Evolutionary conservation across 2,797 vertebrate species (phyloP), one percentile per base, ranked within the genome.

Genomic region (Sciaenops ocellatus): DNA sequence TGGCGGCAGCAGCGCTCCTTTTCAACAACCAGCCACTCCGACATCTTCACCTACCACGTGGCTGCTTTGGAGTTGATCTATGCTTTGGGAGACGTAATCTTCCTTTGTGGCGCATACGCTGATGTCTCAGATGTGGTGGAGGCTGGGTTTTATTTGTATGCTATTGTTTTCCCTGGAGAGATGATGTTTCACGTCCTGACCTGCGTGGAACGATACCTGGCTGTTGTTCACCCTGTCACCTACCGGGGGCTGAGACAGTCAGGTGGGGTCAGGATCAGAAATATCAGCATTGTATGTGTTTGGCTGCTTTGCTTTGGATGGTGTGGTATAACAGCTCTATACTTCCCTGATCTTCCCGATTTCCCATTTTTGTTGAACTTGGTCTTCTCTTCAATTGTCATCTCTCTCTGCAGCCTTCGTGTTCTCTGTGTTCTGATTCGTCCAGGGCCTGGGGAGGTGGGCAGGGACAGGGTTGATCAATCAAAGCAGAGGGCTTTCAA

Each of bases 181-280:
- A 17, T 22, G 0, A 1, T 5, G 1, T 61, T 88, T 24, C 74
- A 87, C 10, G 0, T 60, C 12, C 55, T 90, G 16, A 81, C 77
- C 4, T 84, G 85, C 46, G 30, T 77, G 9, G 87, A 90, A 1
- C 60, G 76, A 6, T 86, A 88, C 2, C 15, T 90, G 57, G 86
- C 88, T 17, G 86, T 86, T 0, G 54, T 87, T 47, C 81, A 86
- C 5, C 89, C 87, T 0, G 6, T 90, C 62, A 20, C 10, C 62
- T 90, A 86, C 56, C 16, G 72, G 55, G 5, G 44, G 11, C 41
- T 86, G 13, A 82, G 20, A 17, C 57, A 28, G 8, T 13, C 41
- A 0, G 18, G 50, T 0, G 82, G 76, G 0, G 24, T 73, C 44
- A 24, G 5, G 50, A 69, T 90, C 30, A 72, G 65, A 47, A 87